Conservation (phyloP, 2,888 invertebrate genomes). For the Antheraea assamensis region DNA sequence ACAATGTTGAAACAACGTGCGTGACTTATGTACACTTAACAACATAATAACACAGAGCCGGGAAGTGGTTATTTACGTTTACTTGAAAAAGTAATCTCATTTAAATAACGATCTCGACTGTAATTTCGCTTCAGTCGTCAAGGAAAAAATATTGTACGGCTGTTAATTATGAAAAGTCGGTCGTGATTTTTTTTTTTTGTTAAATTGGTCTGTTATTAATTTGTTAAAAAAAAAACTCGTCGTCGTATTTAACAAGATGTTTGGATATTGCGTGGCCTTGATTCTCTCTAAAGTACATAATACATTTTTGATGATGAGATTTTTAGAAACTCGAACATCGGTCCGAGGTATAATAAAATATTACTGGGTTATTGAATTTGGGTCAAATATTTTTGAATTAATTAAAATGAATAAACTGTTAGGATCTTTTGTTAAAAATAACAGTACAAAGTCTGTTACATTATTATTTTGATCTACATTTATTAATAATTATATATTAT, state of each 20-base stretch:
- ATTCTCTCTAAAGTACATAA: neutral
- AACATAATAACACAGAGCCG: neutral
- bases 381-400: neutral
- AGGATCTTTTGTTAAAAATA: too few species aligned
- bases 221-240: neutral
- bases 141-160: constrained; percentile 17
- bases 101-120: constrained; percentile 22
- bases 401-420: neutral
- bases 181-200: constrained; percentile 4
- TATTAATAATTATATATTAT: too few species aligned
- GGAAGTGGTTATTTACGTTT: constrained; percentile 16
- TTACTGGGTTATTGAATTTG: neutral
- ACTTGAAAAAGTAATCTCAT: constrained; percentile 33
- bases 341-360: neutral
- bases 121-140: constrained; percentile 20
- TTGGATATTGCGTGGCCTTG: neutral
- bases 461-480: too few species aligned
- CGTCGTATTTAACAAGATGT: neutral
- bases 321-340: neutral
- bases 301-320: neutral
- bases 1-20: constrained; percentile 1
- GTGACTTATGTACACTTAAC: constrained; percentile 17
- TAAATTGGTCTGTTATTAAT: constrained; percentile 7
- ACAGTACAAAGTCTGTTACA: too few species aligned
- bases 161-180: constrained; percentile 2